Evolutionary conservation across 2,113 vertebrate species (phyloP).

Genomic region (Ceyx cyanopectus): DNA sequence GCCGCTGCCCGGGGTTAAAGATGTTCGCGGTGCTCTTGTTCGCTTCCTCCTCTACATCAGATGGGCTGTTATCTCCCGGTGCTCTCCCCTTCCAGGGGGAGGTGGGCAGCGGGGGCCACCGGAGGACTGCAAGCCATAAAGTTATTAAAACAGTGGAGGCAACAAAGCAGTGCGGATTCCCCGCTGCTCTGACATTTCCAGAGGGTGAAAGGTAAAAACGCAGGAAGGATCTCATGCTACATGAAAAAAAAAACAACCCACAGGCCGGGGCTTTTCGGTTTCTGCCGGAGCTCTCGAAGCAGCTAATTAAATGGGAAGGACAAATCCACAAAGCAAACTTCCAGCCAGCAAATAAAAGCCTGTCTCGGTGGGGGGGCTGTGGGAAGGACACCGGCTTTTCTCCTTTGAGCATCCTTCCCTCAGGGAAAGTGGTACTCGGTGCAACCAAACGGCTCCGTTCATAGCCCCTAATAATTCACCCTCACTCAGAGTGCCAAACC

Average conservation of each 20-base stretch:
- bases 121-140: background rate
- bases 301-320: slow-evolving; percentile 44
- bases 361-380: background rate
- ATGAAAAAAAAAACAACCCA: background rate
- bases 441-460: accelerated
- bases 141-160: background rate
- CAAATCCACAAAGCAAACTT: background rate
- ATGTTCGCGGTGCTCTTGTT: accelerated
- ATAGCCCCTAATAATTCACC: background rate
- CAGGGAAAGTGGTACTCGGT: accelerated
- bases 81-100: background rate
- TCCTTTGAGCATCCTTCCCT: background rate
- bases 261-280: background rate
- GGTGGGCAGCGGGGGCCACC: background rate
- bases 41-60: background rate
- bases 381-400: background rate
- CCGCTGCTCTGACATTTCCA: slow-evolving; percentile 42
- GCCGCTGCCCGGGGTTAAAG: background rate
- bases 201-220: slow-evolving; percentile 15
- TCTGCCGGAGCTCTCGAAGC: background rate
- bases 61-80: background rate
- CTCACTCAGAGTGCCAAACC: accelerated
- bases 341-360: background rate
- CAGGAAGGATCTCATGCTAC: background rate
- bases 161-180: background rate